Evolutionary conservation across 2,888 invertebrate species (phyloP).

Genomic region (Platerodrilus igneus): DNA sequence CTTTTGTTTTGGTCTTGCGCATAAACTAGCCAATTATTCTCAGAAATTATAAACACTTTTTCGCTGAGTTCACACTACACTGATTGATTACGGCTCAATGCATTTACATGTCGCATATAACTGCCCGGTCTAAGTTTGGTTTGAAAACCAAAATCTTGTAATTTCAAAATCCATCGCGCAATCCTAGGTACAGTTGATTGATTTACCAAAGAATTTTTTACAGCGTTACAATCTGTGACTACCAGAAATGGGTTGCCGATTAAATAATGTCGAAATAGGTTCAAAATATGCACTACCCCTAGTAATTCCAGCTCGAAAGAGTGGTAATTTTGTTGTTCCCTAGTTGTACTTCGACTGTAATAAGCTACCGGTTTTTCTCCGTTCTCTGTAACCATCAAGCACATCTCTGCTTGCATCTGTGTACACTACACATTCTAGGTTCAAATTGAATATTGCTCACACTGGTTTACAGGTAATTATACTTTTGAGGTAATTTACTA

Average conservation of each 20-base stretch:
- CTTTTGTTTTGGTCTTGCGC: too few species aligned
- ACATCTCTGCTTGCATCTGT: constrained; percentile 24
- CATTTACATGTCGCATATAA: too few species aligned
- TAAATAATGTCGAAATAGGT: constrained; percentile 16
- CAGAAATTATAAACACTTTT: too few species aligned
- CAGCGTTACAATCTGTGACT: constrained; percentile 23
- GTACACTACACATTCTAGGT: constrained; percentile 13
- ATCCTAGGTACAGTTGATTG: too few species aligned
- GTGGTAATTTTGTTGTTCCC: constrained; percentile 17
- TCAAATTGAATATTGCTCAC: constrained; percentile 18
- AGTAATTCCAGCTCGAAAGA: constrained; percentile 25
- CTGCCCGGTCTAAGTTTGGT: too few species aligned
- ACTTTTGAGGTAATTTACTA: constrained; percentile 4
- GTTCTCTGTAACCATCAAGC: constrained; percentile 12
- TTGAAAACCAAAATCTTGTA: too few species aligned
- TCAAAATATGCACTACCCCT: constrained; percentile 14
- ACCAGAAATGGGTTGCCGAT: constrained; percentile 13
- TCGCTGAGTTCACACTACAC: too few species aligned
- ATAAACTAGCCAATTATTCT: too few species aligned
- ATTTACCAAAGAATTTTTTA: constrained; percentile 13
- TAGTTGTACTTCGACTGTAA: constrained; percentile 20
- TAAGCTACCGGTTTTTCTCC: constrained; percentile 15
- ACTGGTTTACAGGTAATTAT: constrained; percentile 12
- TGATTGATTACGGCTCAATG: too few species aligned
- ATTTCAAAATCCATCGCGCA: too few species aligned